phyloP scores from a whole-genome alignment of 2,797 vertebrate genomes.

The Pseudocheirus occidentalis region DNA sequence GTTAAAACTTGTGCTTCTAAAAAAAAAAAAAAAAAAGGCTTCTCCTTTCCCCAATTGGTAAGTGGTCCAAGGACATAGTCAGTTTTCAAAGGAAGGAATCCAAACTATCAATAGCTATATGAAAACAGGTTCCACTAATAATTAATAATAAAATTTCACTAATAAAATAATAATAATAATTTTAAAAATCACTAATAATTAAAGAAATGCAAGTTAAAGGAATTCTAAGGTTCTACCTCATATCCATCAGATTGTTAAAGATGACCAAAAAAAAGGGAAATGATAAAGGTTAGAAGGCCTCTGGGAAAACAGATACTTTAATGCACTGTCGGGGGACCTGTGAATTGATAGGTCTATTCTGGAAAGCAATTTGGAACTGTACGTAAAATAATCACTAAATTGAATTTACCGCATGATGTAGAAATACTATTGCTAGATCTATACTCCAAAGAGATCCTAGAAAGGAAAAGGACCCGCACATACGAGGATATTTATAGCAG shows the following conservation, averaged over 20 bases:
- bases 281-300: not conserved
- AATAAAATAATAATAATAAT: too few relatives aligned
- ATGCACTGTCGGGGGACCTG: not conserved
- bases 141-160: too few relatives aligned
- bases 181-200: not conserved
- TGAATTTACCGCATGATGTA: not conserved
- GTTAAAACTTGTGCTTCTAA: conserved; percentile 16
- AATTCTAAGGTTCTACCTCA: not conserved
- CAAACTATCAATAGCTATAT: not conserved
- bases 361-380: not conserved
- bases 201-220: not conserved
- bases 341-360: not conserved
- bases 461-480: not conserved
- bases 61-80: not conserved
- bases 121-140: not conserved
- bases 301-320: not conserved
- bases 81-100: not conserved
- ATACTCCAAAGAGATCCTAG: not conserved
- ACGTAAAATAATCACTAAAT: not conserved
- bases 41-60: not conserved
- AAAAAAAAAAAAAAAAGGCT: not conserved
- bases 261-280: not conserved
- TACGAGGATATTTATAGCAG: not conserved
- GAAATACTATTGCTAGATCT: not conserved
- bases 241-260: not conserved